phyloP scores from a whole-genome alignment of 2,113 vertebrate species.

The Rissa tridactyla region DNA sequence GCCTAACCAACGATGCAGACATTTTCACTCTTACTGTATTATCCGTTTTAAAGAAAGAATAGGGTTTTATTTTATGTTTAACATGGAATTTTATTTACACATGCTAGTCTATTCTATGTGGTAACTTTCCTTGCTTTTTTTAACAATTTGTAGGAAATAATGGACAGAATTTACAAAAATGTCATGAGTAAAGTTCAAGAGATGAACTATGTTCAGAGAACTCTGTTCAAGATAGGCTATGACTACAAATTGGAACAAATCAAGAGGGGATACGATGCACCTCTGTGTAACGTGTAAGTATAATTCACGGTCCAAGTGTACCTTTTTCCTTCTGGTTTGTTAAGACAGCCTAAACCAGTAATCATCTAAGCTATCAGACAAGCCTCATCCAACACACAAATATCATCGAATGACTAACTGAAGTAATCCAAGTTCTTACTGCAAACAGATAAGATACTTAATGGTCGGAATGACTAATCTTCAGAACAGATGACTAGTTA shows the following conservation, averaged over 20 bases:
- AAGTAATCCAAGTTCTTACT: neutral
- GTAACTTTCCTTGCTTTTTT: slow-evolving; percentile 15
- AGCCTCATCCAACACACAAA: neutral
- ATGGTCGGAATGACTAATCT: neutral
- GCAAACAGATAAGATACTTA: neutral
- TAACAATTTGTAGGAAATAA: slow-evolving; percentile 85
- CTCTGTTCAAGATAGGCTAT: slow-evolving; percentile 92
- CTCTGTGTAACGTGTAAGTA: slow-evolving; percentile 92
- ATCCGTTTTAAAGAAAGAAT: neutral
- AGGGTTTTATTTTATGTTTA: neutral
- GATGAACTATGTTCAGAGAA: slow-evolving; percentile 91
- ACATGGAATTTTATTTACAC: neutral
- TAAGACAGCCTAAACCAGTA: neutral
- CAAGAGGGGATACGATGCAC: slow-evolving; percentile 92
- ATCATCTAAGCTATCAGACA: neutral
- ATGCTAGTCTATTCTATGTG: neutral
- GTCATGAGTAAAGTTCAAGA: slow-evolving; percentile 98
- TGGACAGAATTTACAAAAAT: slow-evolving; percentile 98
- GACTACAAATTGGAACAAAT: slow-evolving; percentile 96
- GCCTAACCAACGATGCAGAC: neutral
- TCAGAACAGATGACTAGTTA: neutral
- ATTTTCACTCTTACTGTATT: neutral
- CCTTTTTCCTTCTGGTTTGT: neutral
- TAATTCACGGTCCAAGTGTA: neutral
- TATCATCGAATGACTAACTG: neutral